Base-by-base conservation (phyloP, 2,888 invertebrate species). In the Clivina fossor region DNA sequence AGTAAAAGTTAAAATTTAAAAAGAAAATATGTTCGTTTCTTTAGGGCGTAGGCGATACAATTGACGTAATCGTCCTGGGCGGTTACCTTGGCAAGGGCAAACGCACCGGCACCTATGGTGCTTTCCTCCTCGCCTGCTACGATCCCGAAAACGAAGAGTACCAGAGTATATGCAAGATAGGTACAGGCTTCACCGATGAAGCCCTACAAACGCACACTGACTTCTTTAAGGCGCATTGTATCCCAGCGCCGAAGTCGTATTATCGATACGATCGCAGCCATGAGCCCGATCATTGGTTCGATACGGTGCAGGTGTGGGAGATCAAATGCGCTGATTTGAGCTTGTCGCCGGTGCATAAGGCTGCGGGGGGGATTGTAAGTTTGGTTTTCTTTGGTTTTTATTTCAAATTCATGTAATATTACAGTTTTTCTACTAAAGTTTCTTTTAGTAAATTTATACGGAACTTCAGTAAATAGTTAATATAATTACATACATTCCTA, bases 301-400 rank as follows among this genome's bases (percentile, higher is more conserved):
- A 85, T 61, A 82, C 93, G 2, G 83, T 83, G 11, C 82, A 86
- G 73, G 95, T 99, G 55, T 96, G 95, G 94, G 97, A 97, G 79
- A 84, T 97, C 50, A 94, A 96, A 71, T 94, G 95, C 72, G 98
- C 98, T 0, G 98, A 99, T 80, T 80, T 99, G 56, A 97, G 97
- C 4, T 81, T 99, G 41, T 98, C 97, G 24, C 97, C 99, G 11
- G 85, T 89, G 44, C 95, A 99, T 74, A 82, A 81, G 69, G 98
- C 98, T 43, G 98, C 89, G 0, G 73, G 83, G 38, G 93, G 92
- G 44, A 84, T 92, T 68, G 90, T 88, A 71, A 76, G 81, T 73
- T 50, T 53, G 62, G 49, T 51, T n/a, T n/a, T n/a, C n/a, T n/a
- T n/a, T n/a, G n/a, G n/a, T n/a, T n/a, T n/a, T n/a, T n/a, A n/a